Evolutionary conservation across 1,140 invertebrate genomes (phyloP).

Genomic region (Daktulosphaira vitifoliae): DNA sequence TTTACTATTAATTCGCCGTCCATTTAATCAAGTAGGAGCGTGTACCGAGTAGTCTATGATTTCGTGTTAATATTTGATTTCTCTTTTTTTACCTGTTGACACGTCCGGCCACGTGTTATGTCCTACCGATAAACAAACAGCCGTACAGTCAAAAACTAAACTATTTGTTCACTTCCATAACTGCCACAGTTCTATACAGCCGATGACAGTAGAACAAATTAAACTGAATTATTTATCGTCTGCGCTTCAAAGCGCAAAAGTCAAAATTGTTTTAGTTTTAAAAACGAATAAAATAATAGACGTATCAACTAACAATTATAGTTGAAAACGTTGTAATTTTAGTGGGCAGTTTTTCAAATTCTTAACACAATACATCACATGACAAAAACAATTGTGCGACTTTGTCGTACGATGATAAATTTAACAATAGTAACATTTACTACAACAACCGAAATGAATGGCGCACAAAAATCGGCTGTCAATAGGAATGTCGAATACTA

Average conservation of each 20-base stretch:
- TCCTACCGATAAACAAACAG: conserved; percentile 14
- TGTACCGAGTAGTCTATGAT: neutral
- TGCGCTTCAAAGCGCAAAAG: conserved; percentile 6
- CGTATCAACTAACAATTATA: too few species aligned
- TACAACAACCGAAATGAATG: neutral
- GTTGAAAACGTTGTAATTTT: too few species aligned
- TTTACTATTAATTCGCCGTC: conserved; percentile 19
- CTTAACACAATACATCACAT: too few species aligned
- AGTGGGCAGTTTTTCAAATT: too few species aligned
- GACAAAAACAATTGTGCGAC: too few species aligned
- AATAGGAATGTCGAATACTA: conserved; percentile 17
- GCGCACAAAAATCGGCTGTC: neutral
- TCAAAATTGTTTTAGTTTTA: neutral
- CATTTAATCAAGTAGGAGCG: conserved; percentile 5
- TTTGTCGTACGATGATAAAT: too few species aligned
- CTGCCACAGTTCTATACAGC: too few species aligned
- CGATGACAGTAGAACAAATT: conserved; percentile 5
- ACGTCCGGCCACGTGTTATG: conserved; percentile 25
- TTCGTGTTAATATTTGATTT: neutral
- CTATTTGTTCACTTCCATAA: neutral
- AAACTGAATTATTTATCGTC: neutral
- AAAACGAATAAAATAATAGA: conserved; percentile 4
- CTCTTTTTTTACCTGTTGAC: conserved; percentile 24
- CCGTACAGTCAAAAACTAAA: neutral
- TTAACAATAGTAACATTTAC: too few species aligned